Conservation (phyloP, 2,113 vertebrate species). For the Corapipo altera region DNA sequence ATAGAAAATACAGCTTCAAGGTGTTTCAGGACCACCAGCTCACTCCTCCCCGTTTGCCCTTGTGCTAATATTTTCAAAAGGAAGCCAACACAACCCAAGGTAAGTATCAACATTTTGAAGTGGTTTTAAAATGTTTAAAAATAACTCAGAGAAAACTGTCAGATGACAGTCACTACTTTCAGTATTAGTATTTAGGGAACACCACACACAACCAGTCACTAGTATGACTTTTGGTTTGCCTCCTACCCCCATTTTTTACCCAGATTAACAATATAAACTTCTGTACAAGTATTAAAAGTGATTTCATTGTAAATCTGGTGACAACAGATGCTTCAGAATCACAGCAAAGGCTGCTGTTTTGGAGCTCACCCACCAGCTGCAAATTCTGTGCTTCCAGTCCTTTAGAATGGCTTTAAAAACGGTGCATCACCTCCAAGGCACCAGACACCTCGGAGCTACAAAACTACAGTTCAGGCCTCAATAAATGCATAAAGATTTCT, state of each 20-base stretch:
- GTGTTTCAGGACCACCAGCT: background rate
- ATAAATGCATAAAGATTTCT: background rate
- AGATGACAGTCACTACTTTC: background rate
- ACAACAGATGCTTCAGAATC: accelerated
- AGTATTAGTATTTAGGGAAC: background rate
- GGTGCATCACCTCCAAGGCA: background rate
- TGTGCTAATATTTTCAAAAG: background rate
- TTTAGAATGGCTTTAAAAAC: background rate
- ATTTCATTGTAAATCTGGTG: background rate
- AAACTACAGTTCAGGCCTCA: background rate
- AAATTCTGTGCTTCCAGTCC: background rate
- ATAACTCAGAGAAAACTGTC: background rate
- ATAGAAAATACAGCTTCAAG: background rate
- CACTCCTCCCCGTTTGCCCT: no score
- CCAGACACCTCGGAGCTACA: background rate
- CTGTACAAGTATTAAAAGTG: background rate
- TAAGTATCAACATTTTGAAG: background rate
- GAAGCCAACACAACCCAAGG: background rate
- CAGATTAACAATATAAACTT: background rate
- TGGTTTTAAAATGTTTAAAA: background rate
- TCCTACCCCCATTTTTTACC: background rate
- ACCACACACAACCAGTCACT: background rate
- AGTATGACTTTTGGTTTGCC: background rate
- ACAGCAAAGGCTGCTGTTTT: background rate
- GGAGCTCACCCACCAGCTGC: background rate